Base-by-base conservation (phyloP, 1,140 invertebrate species). In the Drosophila yakuba region DNA sequence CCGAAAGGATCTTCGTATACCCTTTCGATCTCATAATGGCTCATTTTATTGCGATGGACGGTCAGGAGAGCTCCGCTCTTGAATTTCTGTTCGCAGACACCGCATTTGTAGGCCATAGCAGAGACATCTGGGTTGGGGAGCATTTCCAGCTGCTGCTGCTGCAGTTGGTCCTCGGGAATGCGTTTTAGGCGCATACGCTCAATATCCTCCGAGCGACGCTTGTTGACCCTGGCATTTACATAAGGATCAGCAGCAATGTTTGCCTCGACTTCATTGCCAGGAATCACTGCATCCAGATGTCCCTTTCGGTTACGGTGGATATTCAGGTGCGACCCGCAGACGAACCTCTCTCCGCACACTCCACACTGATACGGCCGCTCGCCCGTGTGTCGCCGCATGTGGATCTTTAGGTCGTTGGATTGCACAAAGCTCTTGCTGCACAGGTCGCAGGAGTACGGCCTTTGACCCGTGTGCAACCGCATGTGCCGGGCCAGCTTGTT, bases 401-500 rank as follows among this genome's bases (percentile, higher is more conserved):
- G 94, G 15, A 94, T 85, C 28, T 93, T 94, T 11, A 94, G 91
- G 50, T 94, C 94, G 76, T 94, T 94, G 52, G 93, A 94, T 74
- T 94, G 94, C 0, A 94, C 93, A 81, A 95, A 95, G 2, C 93
- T 93, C 71, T 94, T 94, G 11, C 93, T 93, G 74, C 94, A 94
- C 60, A 93, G 93, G 1, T 92, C 91, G 61, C 94, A 94, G 67
- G 94, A 80, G 82, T 95, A 94, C 0, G 94, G 94, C 35, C 93
- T 91, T 32, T 93, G 91, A 3, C 94, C 94, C 0, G 94, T 94
- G 72, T 95, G 94, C 1, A 94, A 92, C 0, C 94, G 93, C 93
- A 94, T 94, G 74, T 95, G 95, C 1, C 94, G 92, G 0, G 94
- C 93, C 74, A 95, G 88, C 75, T 95, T 94, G 74, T 94, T 94